phyloP scores from a whole-genome alignment of 2,113 vertebrate genomes.

The Corvus moneduloides region DNA sequence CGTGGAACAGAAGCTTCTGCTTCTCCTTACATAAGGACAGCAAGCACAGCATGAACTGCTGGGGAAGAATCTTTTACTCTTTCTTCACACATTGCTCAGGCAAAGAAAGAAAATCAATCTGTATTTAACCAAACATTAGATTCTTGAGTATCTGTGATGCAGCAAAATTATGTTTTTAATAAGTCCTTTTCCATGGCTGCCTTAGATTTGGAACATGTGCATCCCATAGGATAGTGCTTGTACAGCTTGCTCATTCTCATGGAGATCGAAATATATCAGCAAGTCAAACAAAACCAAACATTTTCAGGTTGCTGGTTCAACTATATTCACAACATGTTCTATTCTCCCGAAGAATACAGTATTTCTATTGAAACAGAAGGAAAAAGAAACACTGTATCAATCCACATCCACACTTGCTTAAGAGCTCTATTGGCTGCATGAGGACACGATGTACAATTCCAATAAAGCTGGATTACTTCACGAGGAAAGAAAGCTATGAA shows the following conservation, averaged over 20 bases:
- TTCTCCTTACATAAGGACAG: not conserved
- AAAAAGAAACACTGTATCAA: not conserved
- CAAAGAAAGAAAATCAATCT: not conserved
- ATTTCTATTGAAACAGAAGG: not conserved
- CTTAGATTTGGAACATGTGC: not conserved
- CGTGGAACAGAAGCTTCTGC: not conserved
- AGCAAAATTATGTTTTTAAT: not conserved
- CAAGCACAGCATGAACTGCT: not conserved
- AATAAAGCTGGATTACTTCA: not conserved
- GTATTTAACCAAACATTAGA: not conserved
- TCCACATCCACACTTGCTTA: not conserved
- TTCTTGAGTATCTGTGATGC: not conserved
- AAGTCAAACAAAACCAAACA: not conserved
- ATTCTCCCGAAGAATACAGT: not conserved
- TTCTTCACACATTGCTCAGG: not conserved
- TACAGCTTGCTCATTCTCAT: not conserved
- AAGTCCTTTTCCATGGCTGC: not conserved
- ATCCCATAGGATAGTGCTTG: not conserved
- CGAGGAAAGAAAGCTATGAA: not conserved
- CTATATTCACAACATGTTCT: not conserved
- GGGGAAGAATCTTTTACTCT: not conserved
- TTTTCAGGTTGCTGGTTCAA: not conserved
- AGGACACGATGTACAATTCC: not conserved
- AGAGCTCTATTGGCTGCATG: not conserved
- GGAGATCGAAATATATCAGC: not conserved